These are phyloP conservation scores for Drosophila santomea DNA, from an alignment of 1,140 invertebrate species.

Conservation along the genomic window DNA sequence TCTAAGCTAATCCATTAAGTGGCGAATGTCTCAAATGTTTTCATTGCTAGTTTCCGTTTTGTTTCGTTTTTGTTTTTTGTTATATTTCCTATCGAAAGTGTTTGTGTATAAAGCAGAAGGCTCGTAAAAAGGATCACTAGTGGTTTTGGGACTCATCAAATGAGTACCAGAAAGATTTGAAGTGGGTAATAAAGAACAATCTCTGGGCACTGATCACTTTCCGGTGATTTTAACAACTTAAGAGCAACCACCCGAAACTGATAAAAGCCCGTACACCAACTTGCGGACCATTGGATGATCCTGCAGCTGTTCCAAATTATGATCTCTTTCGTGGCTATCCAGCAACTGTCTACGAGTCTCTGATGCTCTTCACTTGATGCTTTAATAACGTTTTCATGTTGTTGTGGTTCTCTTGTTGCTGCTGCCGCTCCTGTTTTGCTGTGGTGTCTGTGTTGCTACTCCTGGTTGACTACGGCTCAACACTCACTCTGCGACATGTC, in stretches of 20 bases:
- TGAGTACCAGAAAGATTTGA: constrained; percentile 36
- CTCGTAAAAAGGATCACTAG: constrained; percentile 16
- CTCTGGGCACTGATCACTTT: neutral
- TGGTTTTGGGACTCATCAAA: constrained; percentile 36
- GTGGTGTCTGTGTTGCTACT: constrained; percentile 19
- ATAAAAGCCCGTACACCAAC: constrained; percentile 12
- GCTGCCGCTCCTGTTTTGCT: constrained; percentile 4
- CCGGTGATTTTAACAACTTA: neutral
- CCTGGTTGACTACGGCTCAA: constrained; percentile 48
- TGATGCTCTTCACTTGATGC: constrained; percentile 30
- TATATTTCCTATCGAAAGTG: constrained; percentile 14
- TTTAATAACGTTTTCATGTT: constrained; percentile 22
- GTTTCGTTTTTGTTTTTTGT: constrained; percentile 7
- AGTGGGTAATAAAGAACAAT: constrained; percentile 3
- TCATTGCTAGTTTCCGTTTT: constrained; percentile 4
- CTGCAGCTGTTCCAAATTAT: neutral
- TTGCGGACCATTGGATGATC: constrained; percentile 28
- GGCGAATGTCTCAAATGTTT: constrained; percentile 5
- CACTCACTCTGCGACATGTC: constrained; percentile 84
- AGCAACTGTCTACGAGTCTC: constrained; percentile 20
- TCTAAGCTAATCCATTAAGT: constrained; percentile 31
- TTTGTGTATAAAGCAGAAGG: constrained; percentile 38
- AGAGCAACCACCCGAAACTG: constrained; percentile 8
- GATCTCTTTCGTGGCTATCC: neutral
- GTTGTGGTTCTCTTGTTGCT: constrained; percentile 29